These are phyloP conservation scores for Aldrovandia affinis DNA, from an alignment of 2,797 vertebrate species.

Conservation along the genomic window DNA sequence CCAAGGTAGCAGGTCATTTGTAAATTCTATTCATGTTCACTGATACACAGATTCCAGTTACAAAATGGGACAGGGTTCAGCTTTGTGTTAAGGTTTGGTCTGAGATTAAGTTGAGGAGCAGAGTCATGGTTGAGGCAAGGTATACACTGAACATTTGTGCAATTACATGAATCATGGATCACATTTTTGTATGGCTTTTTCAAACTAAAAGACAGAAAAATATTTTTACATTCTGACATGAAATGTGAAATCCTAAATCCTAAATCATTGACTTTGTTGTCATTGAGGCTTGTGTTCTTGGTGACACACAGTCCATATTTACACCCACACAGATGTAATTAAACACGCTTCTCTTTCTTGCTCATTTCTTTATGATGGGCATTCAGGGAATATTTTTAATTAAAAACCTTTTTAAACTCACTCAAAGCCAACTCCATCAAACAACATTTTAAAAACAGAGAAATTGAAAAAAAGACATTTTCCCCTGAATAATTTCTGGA, in stretches of 20 bases:
- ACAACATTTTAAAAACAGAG: no score
- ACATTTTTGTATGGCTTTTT: no score
- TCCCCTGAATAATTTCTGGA: no score
- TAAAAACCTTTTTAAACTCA: no score
- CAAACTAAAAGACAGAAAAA: not conserved
- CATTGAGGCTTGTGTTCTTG: not conserved
- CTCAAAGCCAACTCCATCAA: no score
- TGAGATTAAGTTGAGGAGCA: not conserved
- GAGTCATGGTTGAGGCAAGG: not conserved
- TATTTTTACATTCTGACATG: not conserved
- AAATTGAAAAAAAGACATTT: no score
- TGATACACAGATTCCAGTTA: not conserved
- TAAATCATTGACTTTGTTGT: not conserved
- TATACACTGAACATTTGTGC: not conserved
- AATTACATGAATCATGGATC: not conserved
- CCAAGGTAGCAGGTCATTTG: not conserved
- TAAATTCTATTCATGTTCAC: not conserved
- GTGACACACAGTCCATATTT: not conserved
- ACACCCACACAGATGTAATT: not conserved
- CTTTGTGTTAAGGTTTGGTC: not conserved
- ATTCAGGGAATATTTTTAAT: no score
- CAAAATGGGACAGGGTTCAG: not conserved
- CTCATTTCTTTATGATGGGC: no score
- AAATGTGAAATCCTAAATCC: not conserved
- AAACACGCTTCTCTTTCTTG: not conserved